Base-by-base conservation (phyloP, 1,140 invertebrate genomes). In the Drosophila nebulosa region DNA sequence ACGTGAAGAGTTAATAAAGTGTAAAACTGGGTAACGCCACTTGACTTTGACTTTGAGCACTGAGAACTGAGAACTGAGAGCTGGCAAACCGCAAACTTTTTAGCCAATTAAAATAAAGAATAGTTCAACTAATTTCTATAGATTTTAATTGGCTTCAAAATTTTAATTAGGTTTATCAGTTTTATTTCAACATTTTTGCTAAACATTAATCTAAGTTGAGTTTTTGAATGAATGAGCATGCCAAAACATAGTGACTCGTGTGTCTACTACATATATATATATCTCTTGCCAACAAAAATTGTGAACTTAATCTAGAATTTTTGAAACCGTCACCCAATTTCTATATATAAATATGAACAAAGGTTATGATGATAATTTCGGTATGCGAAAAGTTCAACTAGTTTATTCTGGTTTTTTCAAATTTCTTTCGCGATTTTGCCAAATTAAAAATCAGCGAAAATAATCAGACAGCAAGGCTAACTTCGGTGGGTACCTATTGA, bases 11-110 rank as follows among this genome's bases (percentile, higher is more conserved):
- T 71, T 66, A 70, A 65, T 61, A 27, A 12, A 27, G 36, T 56
- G 39, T 46, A 55, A 68, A 84, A 66, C 39, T 84, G 58, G 79
- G 79, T 67, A 76, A 67, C 53, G 46, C 52, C 50, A 63, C 57
- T 84, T 85, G 79, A 84, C 79, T 72, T 78, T 84, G 76, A 69
- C 76, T 76, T 76, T 70, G 30, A 32, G 64, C 76, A 72, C 64
- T 73, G 51, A 51, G 58, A 73, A 72, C 62, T 76, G 55, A 51
- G 55, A 27, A 5, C 35, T 3, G 6, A 57, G 14, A n/a, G n/a
- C n/a, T n/a, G n/a, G 1, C 7, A 9, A 46, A 46, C 39, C 39
- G 27, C 6, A 27, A 27, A 27, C 7, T n/a, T n/a, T n/a, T n/a
- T n/a, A n/a, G n/a, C n/a, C n/a, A n/a, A n/a, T n/a, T n/a, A n/a